A percentile compares a stretch with the other conserved stretches of the same genome.
phyloP scores from a whole-genome alignment of 1,140 invertebrate species.

The Phortica variegata region DNA sequence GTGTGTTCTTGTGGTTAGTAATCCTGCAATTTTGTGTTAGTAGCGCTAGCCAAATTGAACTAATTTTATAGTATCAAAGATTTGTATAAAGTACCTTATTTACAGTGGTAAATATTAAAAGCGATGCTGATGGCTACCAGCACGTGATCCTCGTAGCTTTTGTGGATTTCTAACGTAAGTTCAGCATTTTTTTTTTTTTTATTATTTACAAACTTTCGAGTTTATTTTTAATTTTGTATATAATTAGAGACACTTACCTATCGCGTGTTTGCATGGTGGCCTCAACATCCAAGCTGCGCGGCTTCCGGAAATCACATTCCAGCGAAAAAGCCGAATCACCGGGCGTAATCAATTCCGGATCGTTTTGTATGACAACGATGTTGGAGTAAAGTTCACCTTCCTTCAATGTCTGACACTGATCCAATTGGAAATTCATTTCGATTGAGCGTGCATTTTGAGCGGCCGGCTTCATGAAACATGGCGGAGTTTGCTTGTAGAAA shows the following conservation, averaged over 20 bases:
- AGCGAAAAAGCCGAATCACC: constrained; percentile 66
- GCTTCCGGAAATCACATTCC: constrained; percentile 63
- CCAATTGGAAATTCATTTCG: constrained; percentile 61
- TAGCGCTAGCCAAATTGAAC: constrained; percentile 22
- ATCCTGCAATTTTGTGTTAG: not conserved
- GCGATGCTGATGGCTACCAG: constrained; percentile 45
- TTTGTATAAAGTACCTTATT: constrained; percentile 43
- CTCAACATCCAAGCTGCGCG: constrained; percentile 59
- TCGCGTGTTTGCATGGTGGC: constrained; percentile 58
- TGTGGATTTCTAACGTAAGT: constrained; percentile 50
- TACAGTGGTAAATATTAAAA: constrained; percentile 42
- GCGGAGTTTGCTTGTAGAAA: constrained; percentile 61
- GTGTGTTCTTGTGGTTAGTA: constrained; percentile 23
- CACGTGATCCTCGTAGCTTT: constrained; percentile 54
- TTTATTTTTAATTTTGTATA: constrained; percentile 1
- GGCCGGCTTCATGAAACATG: constrained; percentile 62
- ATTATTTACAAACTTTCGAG: not conserved
- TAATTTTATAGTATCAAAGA: constrained; percentile 8
- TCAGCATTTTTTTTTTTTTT: constrained; percentile 13
- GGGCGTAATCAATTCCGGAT: constrained; percentile 65
- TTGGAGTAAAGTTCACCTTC: constrained; percentile 61
- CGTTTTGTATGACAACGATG: constrained; percentile 64
- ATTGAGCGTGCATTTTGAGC: constrained; percentile 54
- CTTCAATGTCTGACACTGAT: constrained; percentile 62
- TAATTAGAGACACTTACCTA: constrained; percentile 40